Evolutionary conservation across 2,113 vertebrate genomes (phyloP), one percentile per base, ranked within the genome.

Genomic region (Hystrix brachyura): DNA sequence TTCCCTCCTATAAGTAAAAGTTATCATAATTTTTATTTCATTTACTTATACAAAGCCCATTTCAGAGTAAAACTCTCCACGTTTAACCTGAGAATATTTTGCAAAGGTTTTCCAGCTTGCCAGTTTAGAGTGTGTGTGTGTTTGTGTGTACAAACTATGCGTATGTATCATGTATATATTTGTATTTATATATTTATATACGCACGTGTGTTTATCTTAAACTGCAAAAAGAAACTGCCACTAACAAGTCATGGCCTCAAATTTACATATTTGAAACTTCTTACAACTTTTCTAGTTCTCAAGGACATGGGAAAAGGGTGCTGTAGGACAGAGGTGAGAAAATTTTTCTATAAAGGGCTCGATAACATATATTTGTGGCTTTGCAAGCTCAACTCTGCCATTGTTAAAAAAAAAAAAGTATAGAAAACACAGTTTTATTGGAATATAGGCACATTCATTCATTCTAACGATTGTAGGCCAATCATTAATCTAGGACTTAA

Each of bases 1-100:
- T 59, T 96, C 48, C 38, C 18, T 83, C 55, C 32, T 94, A 85
- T 69, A 87, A 94, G 94, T 46, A 92, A 94, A 95, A 92, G 57
- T 94, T 84, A 11, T n/a, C 89, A 78, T 32, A 62, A 38, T 38
- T 38, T 38, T 38, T 38, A 90, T 95, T 96, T 95, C 43, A 84
- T 72, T 93, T 78, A 93, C 59, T 95, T 67, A 51, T 80, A 76
- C 38, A 76, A 91, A 91, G 46, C 12, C 89, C 8, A 27, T 60
- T 96, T 87, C 25, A 10, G 12, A 94, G 51, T 67, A 46, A 90
- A 96, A 94, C n/a, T 62, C 60, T 94, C 55, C 25, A 80, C 51
- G 14, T 91, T 92, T 91, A 91, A 59, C 59, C 74, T 53, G 1
- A 86, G 19, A 23, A 71, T 91, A 91, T 88, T 90, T 96, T 93